Percentiles rank a stretch among this genome's conserved stretches.
phyloP scores from a whole-genome alignment of 1,140 invertebrate species.

The Phthorimaea operculella region DNA sequence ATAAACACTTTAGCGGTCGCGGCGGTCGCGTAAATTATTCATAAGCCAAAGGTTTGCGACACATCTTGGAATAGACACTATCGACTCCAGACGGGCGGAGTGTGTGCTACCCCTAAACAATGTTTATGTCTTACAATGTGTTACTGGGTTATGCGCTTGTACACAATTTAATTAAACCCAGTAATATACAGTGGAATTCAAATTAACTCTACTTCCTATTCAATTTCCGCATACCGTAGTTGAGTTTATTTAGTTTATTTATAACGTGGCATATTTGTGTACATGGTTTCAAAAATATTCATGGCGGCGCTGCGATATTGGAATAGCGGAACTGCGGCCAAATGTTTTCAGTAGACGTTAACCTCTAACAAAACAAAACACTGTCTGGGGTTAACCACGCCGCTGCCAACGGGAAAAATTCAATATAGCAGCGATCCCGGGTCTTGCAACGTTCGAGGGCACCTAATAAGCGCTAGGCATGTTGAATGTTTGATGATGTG shows the following conservation, averaged over 20 bases:
- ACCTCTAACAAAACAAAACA: not conserved
- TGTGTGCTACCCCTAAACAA: not conserved
- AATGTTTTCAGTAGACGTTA: not conserved
- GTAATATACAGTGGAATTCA: too few species aligned
- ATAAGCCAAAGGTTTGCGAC: constrained; percentile 35
- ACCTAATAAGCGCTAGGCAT: constrained; percentile 31
- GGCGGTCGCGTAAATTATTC: constrained; percentile 42
- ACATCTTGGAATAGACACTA: constrained; percentile 18
- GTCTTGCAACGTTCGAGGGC: constrained; percentile 19
- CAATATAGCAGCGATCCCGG: constrained; percentile 26
- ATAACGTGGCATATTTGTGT: too few species aligned
- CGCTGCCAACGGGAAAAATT: constrained; percentile 22
- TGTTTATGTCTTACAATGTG: too few species aligned
- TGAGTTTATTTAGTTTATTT: too few species aligned
- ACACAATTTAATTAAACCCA: too few species aligned
- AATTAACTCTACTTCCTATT: too few species aligned
- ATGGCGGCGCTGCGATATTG: not conserved
- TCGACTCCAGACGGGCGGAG: not conserved
- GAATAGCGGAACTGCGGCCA: not conserved
- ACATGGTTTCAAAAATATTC: too few species aligned
- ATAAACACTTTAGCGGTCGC: constrained; percentile 50
- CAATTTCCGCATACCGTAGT: too few species aligned
- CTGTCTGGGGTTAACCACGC: not conserved
- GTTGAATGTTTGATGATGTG: not conserved
- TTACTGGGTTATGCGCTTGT: too few species aligned